Conservation (phyloP, 2,797 vertebrate genomes). For the Synanceia verrucosa region DNA sequence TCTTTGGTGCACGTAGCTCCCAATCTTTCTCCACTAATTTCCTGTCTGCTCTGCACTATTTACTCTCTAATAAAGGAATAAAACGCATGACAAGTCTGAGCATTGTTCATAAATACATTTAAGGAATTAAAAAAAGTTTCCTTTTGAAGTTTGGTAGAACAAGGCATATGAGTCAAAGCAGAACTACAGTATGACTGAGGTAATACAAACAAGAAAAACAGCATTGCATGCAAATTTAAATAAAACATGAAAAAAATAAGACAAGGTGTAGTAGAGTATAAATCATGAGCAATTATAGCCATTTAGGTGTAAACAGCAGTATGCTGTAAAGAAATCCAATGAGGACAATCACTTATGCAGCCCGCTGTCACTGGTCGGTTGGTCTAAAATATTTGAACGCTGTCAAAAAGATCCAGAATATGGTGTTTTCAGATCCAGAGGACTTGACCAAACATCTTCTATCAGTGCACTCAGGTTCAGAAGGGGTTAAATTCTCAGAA, state of each 20-base stretch:
- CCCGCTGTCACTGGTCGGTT: neutral
- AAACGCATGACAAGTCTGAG: neutral
- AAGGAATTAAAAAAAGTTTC: neutral
- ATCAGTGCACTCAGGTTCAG: conserved; percentile 31
- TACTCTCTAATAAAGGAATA: neutral
- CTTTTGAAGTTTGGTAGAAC: neutral
- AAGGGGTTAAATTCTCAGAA: conserved; percentile 43
- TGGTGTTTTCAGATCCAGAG: too few species aligned
- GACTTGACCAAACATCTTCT: too few species aligned
- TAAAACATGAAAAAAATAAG: neutral
- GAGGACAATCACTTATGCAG: neutral
- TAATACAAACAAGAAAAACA: neutral
- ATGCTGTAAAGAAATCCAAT: neutral
- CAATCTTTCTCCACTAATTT: neutral
- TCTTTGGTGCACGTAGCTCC: neutral
- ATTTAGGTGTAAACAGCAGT: neutral
- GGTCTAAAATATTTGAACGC: neutral
- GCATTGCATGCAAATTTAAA: neutral
- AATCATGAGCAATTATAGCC: neutral
- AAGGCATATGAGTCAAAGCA: neutral
- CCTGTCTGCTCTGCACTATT: neutral
- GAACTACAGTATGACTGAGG: neutral
- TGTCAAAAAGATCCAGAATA: too few species aligned
- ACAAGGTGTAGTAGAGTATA: neutral
- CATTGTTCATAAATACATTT: neutral